Conservation (phyloP, 64 coral and sea anemone species). For the Catalaphyllia jardinei region DNA sequence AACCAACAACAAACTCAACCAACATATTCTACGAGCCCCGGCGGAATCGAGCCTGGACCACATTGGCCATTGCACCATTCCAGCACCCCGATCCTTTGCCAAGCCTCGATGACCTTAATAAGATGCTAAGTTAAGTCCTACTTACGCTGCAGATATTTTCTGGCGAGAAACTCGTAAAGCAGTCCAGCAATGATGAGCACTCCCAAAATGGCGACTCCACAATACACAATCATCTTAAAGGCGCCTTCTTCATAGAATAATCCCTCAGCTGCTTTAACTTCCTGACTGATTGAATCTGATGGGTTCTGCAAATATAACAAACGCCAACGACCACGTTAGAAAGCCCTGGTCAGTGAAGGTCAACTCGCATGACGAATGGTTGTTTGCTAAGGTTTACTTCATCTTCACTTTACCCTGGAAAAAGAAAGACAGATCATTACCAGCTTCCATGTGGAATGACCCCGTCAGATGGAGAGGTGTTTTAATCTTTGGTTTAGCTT, state of each 20-base stretch:
- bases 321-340: neutral
- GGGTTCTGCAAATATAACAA: slow-evolving; percentile 7
- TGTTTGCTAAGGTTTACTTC: too few species aligned
- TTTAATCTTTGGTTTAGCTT: too few species aligned
- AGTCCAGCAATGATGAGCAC: slow-evolving; percentile 45
- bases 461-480: too few species aligned
- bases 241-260: slow-evolving; percentile 70
- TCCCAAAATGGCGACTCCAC: slow-evolving; percentile 54
- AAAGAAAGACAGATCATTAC: too few species aligned
- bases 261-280: slow-evolving; percentile 48
- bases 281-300: slow-evolving; percentile 44
- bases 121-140: neutral
- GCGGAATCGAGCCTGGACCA: too few species aligned
- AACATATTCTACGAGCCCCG: too few species aligned
- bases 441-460: too few species aligned
- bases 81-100: neutral
- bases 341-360: neutral
- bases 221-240: slow-evolving; percentile 68
- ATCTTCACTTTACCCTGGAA: too few species aligned
- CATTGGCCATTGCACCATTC: too few species aligned
- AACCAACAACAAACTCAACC: too few species aligned
- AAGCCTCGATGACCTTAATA: neutral
- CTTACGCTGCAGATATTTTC: slow-evolving; percentile 13
- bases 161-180: slow-evolving; percentile 38
- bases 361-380: too few species aligned